These are phyloP conservation scores for Actinernus sp. DNA, from an alignment of 92 coral and sea anemone genomes.

Conservation along the genomic window DNA sequence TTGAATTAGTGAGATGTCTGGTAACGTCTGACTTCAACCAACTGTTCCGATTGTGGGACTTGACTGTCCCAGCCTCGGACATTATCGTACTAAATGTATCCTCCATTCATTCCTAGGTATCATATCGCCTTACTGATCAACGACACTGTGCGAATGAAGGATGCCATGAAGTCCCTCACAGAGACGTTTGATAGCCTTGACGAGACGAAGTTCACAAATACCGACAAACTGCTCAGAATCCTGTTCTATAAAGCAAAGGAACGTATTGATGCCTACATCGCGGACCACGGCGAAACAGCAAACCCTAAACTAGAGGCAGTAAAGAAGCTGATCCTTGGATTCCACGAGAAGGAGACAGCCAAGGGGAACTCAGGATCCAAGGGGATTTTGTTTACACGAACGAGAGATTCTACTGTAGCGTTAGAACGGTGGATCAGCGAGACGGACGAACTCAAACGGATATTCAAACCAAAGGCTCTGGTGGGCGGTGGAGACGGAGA, in stretches of 20 bases:
- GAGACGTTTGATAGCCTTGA: slow-evolving; percentile 18
- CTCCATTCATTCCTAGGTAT: slow-evolving; percentile 24
- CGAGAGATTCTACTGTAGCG: slow-evolving; percentile 58
- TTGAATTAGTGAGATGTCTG: no score
- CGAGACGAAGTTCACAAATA: slow-evolving; percentile 17
- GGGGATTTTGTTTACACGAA: slow-evolving; percentile 72
- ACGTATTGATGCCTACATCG: slow-evolving; percentile 16
- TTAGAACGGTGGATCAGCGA: slow-evolving; percentile 66
- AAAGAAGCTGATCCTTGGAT: slow-evolving; percentile 22
- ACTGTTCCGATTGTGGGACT: no score
- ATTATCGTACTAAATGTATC: no score
- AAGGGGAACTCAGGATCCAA: slow-evolving; percentile 15
- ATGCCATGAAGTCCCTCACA: slow-evolving; percentile 47
- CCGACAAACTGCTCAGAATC: slow-evolving; percentile 12
- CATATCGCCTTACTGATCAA: slow-evolving; percentile 70
- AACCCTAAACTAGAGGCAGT: slow-evolving; percentile 55
- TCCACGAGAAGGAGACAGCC: slow-evolving; percentile 8
- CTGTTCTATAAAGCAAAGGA: slow-evolving; percentile 12
- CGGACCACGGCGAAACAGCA: slow-evolving; percentile 9
- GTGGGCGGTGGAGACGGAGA: slow-evolving; percentile 72
- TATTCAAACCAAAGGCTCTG: slow-evolving; percentile 54
- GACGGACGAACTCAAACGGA: slow-evolving; percentile 18
- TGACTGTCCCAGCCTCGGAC: no score
- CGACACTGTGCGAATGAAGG: slow-evolving; percentile 51
- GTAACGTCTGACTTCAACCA: no score